Base-by-base conservation (phyloP, 2,888 invertebrate species). In the Thelaira solivaga region DNA sequence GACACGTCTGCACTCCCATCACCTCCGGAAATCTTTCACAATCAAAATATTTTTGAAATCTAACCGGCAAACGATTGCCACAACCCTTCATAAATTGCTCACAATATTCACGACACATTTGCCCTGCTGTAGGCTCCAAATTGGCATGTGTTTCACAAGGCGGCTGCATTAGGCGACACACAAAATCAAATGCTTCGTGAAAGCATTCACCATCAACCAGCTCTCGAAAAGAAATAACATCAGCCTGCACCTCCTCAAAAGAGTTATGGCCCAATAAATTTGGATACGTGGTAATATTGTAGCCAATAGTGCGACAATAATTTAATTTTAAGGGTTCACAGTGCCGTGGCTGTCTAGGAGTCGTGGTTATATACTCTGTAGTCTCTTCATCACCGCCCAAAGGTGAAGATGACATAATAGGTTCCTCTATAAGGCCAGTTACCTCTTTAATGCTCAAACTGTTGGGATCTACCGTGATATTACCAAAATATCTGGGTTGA, bases 181-280 rank as follows among this genome's bases (percentile, higher is more conserved):
- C 93, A 85, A 97, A 96, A 84, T 97, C 96, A 89, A 95, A 95
- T 1, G 97, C 96, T 82, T 95, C 91, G 80, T 94, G 91, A 83
- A 95, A 96, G 87, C 97, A 97, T 88, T 97, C 96, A 0, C 95
- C 95, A 86, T 97, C 97, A 6, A 97, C 93, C n/a, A 97, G 89
- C 86, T 95, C 96, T 76, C 95, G 92, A 86, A 95, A 96, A 0
- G 94, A 92, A 51, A 96, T 95, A 18, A 96, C 91, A 86, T 96
- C 94, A 41, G 93, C 91, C 80, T 91, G 89, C 4, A 96, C 92
- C 43, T 94, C 93, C 24, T 92, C 91, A 6, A 90, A 84, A 22
- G 85, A 89, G 64, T 87, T 89, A 82, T 94, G 94, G 0, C 93
- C 93, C 67, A 94, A 86, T 4, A 88, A 78, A 88, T 97, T 97